Percentiles rank a stretch among this genome's conserved stretches.
Conservation (phyloP, 1,140 invertebrate genomes). For the Spodoptera frugiperda region DNA sequence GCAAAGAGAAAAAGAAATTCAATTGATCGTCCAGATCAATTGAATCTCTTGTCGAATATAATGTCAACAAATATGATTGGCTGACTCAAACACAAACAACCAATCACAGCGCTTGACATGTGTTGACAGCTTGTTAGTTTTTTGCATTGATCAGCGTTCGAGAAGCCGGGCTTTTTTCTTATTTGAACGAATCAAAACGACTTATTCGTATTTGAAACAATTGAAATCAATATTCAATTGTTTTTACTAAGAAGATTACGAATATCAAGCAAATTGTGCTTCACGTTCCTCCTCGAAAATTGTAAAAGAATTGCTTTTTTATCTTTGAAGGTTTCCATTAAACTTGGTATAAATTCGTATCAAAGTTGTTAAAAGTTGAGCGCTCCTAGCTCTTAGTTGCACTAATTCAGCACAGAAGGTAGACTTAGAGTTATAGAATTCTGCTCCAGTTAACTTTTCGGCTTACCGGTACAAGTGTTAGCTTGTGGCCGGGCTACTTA, state of each 20-base stretch:
- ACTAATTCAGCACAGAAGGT: constrained; percentile 42
- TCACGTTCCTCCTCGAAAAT: not conserved
- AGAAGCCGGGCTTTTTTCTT: not conserved
- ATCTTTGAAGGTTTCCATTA: not conserved
- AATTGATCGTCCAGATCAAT: no score
- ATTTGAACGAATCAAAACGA: not conserved
- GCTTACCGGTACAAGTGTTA: constrained; percentile 29
- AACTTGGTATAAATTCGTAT: constrained; percentile 30
- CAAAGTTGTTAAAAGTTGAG: constrained; percentile 28
- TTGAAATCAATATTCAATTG: no score
- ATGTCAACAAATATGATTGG: no score
- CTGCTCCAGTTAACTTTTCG: constrained; percentile 37
- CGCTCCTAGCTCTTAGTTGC: constrained; percentile 26
- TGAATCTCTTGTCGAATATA: no score
- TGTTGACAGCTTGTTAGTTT: no score
- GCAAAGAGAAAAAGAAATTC: not conserved
- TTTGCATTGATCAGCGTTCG: no score
- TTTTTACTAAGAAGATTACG: no score
- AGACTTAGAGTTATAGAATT: constrained; percentile 2
- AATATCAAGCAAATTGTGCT: no score
- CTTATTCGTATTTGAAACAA: no score
- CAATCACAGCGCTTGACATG: no score
- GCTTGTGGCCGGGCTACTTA: constrained; percentile 13
- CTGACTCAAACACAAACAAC: no score
- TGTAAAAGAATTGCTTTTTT: not conserved